Evolutionary conservation across 92 coral and sea anemone species (phyloP), one percentile per base, ranked within the genome.

Genomic region (Isaurus tuberculatus): DNA sequence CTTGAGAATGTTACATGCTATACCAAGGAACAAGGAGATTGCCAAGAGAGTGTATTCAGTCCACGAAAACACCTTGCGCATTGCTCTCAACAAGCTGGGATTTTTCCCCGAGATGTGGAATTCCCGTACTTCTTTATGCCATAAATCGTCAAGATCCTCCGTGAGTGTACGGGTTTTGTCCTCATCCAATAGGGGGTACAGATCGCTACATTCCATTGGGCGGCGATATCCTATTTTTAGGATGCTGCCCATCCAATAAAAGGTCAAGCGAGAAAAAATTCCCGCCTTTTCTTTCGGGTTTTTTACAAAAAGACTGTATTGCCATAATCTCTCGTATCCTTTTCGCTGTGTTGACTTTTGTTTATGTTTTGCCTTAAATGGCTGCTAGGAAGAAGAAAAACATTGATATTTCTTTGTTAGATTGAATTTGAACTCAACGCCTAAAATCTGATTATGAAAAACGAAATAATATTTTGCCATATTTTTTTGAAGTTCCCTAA

Each of bases 241-340:
- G 9, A 92, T 25, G 61, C 88, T 82, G 79, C 88, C 89, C 91
- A 92, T 84, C 95, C 97, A 93, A 57, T 91, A 91, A 81, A 93
- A 93, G 26, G 90, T 81, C 57, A 93, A 64, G 36, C 94, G 92
- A 8, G 97, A 86, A 22, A 91, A 36, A 10, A 93, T 86, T 15
- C 97, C 94, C 0, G 97, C 97, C n/a, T 94, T 84, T 79, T 93
- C 97, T 65, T 93, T 93, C 17, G 97, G 97, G 87, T 93, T 93
- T 66, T 89, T 91, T 88, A 93, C 90, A 67, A 93, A 93, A 48
- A 93, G 88, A 2, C 94, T 91, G 84, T 93, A 93, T 83, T 91
- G 92, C 97, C 97, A 93, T 70, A 90, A 43, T 72, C 90, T 89
- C 1, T 93, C 97, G 44, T 77, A 77, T 23, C 82, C 82, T 61